Base-by-base conservation (phyloP, 1,140 invertebrate species). In the Anastrepha obliqua region DNA sequence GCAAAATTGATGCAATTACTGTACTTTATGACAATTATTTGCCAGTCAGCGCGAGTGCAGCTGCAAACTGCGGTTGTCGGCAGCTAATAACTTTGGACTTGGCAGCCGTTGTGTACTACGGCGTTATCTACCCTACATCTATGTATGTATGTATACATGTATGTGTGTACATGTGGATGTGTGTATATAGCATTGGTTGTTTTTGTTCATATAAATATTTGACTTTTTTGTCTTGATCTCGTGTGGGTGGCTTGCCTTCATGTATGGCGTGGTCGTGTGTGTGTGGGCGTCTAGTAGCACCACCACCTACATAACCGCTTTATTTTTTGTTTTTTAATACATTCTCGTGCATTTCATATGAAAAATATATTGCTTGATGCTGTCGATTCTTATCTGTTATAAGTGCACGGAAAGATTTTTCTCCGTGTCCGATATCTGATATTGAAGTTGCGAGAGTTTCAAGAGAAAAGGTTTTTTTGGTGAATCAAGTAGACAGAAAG, bases 301-400 rank as follows among this genome's bases (percentile, higher is more conserved):
- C 11, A 6, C 44, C 74, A 81, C 47, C 74, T 81, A 47, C 74
- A 81, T 20, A 55, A 74, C 2, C 3, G 70, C 13, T 74, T 15
- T 29, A 74, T 42, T 74, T 67, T 67, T 58, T 13, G 15, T 67
- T 67, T 67, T 74, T 74, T 44, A 20, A 20, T 42, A 29, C 9
- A 55, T 81, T 29, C 55, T 55, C 17, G 4, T n/a, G 44, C 70
- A 20, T 29, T 42, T 29, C 29, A 64, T 64, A 20, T 42, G 42
- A 74, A 74, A 74, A 74, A 51, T 74, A 74, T 74, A 42, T 11
- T 74, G 15, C 44, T 47, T 47, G 15, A 20, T 81, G 47, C 1
- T 51, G 74, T 55, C n/a, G 74, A 81, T 81, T 81, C 74, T 81
- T 81, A 81, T 81, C 74, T 55, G n/a, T 20, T 81, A 47, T 55